Evolutionary conservation across 2,888 invertebrate species (phyloP), one percentile per base, ranked within the genome.

Genomic region (Ormyrus thymus): DNA sequence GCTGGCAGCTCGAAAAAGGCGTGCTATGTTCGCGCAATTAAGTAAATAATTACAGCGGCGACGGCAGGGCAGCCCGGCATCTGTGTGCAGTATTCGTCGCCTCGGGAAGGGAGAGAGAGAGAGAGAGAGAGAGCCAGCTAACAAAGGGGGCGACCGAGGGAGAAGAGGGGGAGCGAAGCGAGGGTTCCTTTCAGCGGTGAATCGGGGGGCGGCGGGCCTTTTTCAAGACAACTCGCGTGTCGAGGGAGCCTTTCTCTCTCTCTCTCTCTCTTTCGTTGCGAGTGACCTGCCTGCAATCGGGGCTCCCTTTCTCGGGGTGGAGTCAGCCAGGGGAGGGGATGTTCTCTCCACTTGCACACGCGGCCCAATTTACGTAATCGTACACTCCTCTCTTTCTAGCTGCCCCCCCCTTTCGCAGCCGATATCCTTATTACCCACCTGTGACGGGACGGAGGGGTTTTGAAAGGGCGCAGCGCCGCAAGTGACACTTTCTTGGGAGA

Each of bases 321-420:
- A 79, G 79, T 79, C 79, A 79, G 72, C 13, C 48, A 66, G 62
- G 78, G 73, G 81, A 65, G 78, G 80, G 78, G 80, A 76, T 78
- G 64, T 43, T 56, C 11, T 55, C 70, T 10, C 13, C 61, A 75
- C 76, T 76, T 74, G 77, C 69, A 69, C 81, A 75, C 78, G 75
- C 61, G 75, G 78, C 69, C 77, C 75, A 80, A 81, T 81, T 81
- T 81, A 73, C 75, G 83, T 76, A 78, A 79, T 81, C 78, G 79
- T 79, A 72, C 72, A 74, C 76, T 76, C 64, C 65, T 61, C 70
- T 69, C 51, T 70, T 8, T 76, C 50, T 56, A 29, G 29, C 50
- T 56, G 79, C 70, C 6, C 53, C 51, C 51, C 64, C 15, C 59
- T 64, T 48, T 76, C 43, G 71, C 0, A 29, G 29, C 29, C 45